Evolutionary conservation across 2,888 invertebrate genomes (phyloP).

Genomic region (Hyposoter dolosus): DNA sequence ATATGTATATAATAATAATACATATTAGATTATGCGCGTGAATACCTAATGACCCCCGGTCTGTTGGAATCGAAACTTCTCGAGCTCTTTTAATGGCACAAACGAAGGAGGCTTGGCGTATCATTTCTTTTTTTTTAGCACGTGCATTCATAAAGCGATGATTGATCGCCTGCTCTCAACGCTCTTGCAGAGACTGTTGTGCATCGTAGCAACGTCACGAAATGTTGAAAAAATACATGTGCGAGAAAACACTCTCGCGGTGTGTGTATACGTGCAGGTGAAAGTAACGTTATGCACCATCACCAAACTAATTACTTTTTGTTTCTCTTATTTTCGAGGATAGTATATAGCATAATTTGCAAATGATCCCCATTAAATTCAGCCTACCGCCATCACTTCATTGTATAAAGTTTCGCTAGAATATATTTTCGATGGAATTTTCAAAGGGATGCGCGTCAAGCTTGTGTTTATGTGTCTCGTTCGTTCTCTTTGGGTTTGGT

Average conservation of each 20-base stretch:
- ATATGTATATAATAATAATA: slow-evolving; percentile 9
- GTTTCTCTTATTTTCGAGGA: slow-evolving; percentile 26
- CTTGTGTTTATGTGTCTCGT: neutral
- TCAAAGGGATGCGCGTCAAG: slow-evolving; percentile 26
- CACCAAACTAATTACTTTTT: slow-evolving; percentile 53
- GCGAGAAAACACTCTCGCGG: slow-evolving; percentile 5
- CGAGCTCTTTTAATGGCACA: slow-evolving; percentile 52
- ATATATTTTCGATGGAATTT: slow-evolving; percentile 53
- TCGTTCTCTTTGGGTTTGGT: slow-evolving; percentile 25
- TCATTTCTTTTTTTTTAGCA: slow-evolving; percentile 42
- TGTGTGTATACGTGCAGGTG: slow-evolving; percentile 37
- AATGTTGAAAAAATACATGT: slow-evolving; percentile 37
- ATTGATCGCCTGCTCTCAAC: slow-evolving; percentile 59
- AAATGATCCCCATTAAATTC: slow-evolving; percentile 61
- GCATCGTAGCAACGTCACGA: slow-evolving; percentile 61
- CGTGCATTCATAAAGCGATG: slow-evolving; percentile 57
- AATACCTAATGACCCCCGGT: slow-evolving; percentile 61
- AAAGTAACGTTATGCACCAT: slow-evolving; percentile 59
- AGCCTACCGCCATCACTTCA: slow-evolving; percentile 25
- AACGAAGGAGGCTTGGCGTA: slow-evolving; percentile 39
- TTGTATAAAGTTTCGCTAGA: slow-evolving; percentile 38
- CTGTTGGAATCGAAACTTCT: slow-evolving; percentile 32
- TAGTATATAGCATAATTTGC: slow-evolving; percentile 38
- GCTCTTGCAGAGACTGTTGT: slow-evolving; percentile 41
- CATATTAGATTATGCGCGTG: slow-evolving; percentile 32